These are phyloP conservation scores for Polypedilum vanderplanki DNA, from an alignment of 1,140 invertebrate genomes.

Conservation along the genomic window DNA sequence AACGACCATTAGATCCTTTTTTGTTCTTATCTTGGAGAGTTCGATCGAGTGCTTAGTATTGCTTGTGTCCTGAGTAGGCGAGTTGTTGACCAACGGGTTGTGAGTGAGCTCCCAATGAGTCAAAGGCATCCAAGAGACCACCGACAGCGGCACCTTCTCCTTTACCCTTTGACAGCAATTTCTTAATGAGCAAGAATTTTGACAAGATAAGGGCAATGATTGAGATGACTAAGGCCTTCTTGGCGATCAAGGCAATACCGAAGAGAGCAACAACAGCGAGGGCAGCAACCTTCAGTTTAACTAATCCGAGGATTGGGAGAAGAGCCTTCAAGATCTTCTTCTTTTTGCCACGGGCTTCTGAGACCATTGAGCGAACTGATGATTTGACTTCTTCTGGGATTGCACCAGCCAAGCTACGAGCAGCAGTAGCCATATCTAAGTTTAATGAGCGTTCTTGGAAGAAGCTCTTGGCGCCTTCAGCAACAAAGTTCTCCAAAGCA, in stretches of 20 bases:
- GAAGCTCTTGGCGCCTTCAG: conserved; percentile 50
- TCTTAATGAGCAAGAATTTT: conserved; percentile 50
- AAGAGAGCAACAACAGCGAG: conserved; percentile 52
- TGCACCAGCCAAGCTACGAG: conserved; percentile 46
- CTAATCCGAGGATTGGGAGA: conserved; percentile 51
- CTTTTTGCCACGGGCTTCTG: conserved; percentile 57
- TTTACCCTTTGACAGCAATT: conserved; percentile 45
- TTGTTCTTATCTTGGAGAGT: conserved; percentile 32
- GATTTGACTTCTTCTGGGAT: conserved; percentile 49
- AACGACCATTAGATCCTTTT: conserved; percentile 29
- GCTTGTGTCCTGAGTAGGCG: conserved; percentile 45
- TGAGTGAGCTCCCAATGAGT: conserved; percentile 43
- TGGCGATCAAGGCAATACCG: conserved; percentile 54
- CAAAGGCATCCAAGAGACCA: conserved; percentile 40
- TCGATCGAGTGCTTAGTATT: conserved; percentile 30
- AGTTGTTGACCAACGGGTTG: conserved; percentile 44
- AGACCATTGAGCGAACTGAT: conserved; percentile 49
- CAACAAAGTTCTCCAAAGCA: conserved; percentile 53
- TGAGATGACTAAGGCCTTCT: conserved; percentile 57
- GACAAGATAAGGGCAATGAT: conserved; percentile 56
- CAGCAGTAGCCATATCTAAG: conserved; percentile 51
- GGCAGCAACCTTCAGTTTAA: conserved; percentile 54
- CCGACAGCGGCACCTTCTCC: conserved; percentile 37
- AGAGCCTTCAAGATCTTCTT: conserved; percentile 54
- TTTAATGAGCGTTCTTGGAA: conserved; percentile 51